Evolutionary conservation across 2,797 vertebrate species (phyloP).

Genomic region (Aphelocoma californica): DNA sequence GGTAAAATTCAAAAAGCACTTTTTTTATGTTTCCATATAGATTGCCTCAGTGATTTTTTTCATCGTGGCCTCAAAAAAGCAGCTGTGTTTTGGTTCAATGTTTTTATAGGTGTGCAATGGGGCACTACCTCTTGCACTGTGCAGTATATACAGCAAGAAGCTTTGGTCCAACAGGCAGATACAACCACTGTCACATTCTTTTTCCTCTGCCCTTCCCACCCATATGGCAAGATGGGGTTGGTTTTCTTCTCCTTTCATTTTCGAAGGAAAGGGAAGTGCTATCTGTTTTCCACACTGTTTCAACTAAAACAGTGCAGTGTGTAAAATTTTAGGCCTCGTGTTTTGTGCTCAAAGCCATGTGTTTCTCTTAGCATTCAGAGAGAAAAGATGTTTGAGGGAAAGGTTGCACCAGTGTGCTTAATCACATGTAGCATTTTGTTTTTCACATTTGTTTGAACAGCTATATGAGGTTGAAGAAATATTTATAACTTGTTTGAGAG

Average conservation of each 20-base stretch:
- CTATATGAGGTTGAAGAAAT: not conserved
- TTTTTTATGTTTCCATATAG: not conserved
- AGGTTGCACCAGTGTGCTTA: not conserved
- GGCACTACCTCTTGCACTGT: not conserved
- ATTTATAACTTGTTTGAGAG: not conserved
- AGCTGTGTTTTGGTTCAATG: not conserved
- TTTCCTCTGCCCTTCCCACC: not conserved
- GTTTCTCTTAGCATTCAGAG: not conserved
- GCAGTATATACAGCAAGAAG: not conserved
- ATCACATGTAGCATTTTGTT: not conserved
- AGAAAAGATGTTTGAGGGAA: not conserved
- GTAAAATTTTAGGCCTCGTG: not conserved
- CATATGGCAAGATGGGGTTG: not conserved
- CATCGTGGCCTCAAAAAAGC: not conserved
- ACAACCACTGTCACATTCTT: not conserved
- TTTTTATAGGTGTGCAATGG: not conserved
- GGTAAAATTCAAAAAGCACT: not conserved
- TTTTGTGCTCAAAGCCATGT: not conserved
- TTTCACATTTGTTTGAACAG: not conserved
- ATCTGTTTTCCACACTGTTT: not conserved
- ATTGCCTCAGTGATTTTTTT: not conserved
- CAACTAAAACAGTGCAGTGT: not conserved
- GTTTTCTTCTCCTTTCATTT: not conserved
- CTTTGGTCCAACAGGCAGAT: not conserved
- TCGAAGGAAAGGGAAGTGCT: not conserved